These are phyloP conservation scores for Caenorhabditis wallacei DNA, from an alignment of 2,888 invertebrate species.

Conservation along the genomic window DNA sequence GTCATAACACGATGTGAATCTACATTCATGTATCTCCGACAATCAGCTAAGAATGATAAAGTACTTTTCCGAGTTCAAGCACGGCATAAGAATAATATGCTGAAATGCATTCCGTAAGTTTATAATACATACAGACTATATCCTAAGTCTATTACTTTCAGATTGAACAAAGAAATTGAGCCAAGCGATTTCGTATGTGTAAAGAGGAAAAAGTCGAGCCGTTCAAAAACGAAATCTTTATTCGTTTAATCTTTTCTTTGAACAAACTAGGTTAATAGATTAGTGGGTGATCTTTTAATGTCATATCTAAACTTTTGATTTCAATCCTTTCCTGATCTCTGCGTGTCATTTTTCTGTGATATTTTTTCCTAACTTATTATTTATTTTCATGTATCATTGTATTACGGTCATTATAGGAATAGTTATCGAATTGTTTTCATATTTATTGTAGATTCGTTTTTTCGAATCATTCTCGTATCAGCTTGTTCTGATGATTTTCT, in stretches of 20 bases:
- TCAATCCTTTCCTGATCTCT: constrained; percentile 30
- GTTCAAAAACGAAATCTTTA: neutral
- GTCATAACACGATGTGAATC: constrained; percentile 31
- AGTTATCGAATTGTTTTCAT: constrained; percentile 10
- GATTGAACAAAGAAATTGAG: neutral
- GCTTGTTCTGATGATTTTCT: constrained; percentile 35
- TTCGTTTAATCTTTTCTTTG: neutral
- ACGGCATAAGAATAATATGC: neutral
- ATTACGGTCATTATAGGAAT: constrained; percentile 6
- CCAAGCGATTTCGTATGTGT: constrained; percentile 11
- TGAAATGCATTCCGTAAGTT: constrained; percentile 35
- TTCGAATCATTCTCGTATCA: constrained; percentile 33
- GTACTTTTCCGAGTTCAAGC: constrained; percentile 21
- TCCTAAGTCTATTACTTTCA: constrained; percentile 1
- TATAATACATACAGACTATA: neutral
- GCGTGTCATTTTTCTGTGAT: constrained; percentile 12
- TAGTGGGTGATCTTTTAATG: constrained; percentile 18
- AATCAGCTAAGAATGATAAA: constrained; percentile 10
- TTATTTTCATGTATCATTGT: neutral
- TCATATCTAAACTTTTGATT: constrained; percentile 42
- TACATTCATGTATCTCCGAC: constrained; percentile 37
- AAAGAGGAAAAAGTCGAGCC: neutral
- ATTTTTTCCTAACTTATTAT: neutral
- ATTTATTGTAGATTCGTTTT: constrained; percentile 17
- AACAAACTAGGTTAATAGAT: constrained; percentile 4